phyloP scores from a whole-genome alignment of 2,888 invertebrate genomes.

The Pachliopta kotzebuea region DNA sequence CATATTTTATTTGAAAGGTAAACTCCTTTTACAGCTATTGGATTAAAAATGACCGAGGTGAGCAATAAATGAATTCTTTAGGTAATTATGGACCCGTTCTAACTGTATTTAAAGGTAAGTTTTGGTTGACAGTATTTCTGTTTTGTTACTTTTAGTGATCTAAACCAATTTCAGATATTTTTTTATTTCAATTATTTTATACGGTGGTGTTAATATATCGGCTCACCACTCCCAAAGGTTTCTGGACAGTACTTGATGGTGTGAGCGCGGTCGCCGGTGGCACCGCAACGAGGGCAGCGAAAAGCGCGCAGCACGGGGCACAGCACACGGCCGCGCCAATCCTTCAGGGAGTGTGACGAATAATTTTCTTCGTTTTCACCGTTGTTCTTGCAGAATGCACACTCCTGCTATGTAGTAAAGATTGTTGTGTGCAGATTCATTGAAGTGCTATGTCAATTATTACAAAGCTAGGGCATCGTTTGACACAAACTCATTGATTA shows the following conservation, averaged over 20 bases:
- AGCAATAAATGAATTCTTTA: no score
- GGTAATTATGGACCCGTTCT: no score
- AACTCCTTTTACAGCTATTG: no score
- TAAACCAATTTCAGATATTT: no score
- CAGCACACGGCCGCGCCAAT: conserved; percentile 81
- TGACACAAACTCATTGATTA: no score
- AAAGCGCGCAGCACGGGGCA: conserved; percentile 86
- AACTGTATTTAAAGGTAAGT: no score
- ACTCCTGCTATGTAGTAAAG: conserved; percentile 48
- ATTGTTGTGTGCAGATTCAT: neutral
- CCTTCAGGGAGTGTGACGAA: conserved; percentile 83
- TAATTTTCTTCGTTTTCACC: conserved; percentile 83
- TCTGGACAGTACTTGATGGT: conserved; percentile 88
- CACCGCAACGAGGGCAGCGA: conserved; percentile 85
- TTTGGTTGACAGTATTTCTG: no score
- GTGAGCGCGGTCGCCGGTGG: conserved; percentile 86
- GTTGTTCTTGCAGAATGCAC: conserved; percentile 82
- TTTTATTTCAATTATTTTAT: no score
- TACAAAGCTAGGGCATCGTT: neutral
- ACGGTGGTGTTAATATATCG: neutral
- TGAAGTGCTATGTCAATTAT: neutral
- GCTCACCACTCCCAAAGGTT: conserved; percentile 38
- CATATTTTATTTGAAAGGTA: no score
- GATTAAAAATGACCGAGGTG: no score
- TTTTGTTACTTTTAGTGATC: no score